Percentiles rank a stretch among this genome's conserved stretches.
Conservation (phyloP, 1,140 invertebrate species). For the Hermetia illucens region DNA sequence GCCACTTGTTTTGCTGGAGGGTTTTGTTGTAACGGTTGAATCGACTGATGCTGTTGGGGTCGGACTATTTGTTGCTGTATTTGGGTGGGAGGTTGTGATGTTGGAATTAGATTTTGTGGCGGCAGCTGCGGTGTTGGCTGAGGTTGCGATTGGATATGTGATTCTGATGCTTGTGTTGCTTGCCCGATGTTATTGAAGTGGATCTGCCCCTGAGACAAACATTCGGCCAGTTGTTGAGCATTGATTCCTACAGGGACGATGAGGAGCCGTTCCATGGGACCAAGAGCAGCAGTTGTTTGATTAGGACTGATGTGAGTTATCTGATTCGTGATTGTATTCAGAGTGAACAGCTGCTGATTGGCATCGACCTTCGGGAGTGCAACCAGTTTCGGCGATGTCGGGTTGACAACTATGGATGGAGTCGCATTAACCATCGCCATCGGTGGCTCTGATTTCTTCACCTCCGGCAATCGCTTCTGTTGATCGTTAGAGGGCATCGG, state of each 20-base stretch:
- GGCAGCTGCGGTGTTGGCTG: not conserved
- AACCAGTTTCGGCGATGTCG: slow-evolving; percentile 10
- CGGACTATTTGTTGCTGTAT: slow-evolving; percentile 22
- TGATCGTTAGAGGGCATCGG: too few relatives aligned
- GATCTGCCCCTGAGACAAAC: slow-evolving; percentile 25
- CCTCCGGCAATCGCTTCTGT: slow-evolving; percentile 1
- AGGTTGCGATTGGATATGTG: slow-evolving; percentile 2
- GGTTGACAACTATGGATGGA: slow-evolving; percentile 1
- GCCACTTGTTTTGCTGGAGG: slow-evolving; percentile 26
- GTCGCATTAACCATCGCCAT: too few relatives aligned
- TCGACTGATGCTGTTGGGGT: slow-evolving; percentile 19
- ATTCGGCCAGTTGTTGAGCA: slow-evolving; percentile 28
- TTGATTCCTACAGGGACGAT: slow-evolving; percentile 29
- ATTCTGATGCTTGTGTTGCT: slow-evolving; percentile 3
- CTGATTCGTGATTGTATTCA: slow-evolving; percentile 28
- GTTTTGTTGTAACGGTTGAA: slow-evolving; percentile 15
- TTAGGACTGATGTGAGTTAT: slow-evolving; percentile 27
- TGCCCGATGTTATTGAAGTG: slow-evolving; percentile 25
- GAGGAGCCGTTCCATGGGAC: slow-evolving; percentile 23
- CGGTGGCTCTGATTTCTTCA: too few relatives aligned
- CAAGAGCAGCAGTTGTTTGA: slow-evolving; percentile 25
- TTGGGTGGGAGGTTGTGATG: slow-evolving; percentile 1
- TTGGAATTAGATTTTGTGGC: not conserved
- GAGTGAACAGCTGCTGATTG: slow-evolving; percentile 25
- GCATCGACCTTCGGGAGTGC: slow-evolving; percentile 27